These are phyloP conservation scores for Eupsilia transversa DNA, from an alignment of 2,888 invertebrate genomes.

Conservation along the genomic window DNA sequence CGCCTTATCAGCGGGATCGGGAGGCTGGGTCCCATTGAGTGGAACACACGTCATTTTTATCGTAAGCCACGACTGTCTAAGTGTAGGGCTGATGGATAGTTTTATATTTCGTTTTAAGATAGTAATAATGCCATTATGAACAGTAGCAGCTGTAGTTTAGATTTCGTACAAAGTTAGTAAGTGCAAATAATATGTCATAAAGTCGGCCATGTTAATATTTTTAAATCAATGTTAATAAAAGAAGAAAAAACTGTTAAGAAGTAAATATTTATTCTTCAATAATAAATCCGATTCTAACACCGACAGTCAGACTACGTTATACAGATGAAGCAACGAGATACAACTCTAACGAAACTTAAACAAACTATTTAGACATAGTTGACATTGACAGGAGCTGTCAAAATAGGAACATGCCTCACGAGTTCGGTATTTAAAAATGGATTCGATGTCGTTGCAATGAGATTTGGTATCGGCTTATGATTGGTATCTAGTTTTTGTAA, in stretches of 20 bases:
- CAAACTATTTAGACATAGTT: conserved; percentile 60
- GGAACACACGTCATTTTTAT: conserved; percentile 75
- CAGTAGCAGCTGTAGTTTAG: conserved; percentile 35
- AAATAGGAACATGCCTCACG: conserved; percentile 80
- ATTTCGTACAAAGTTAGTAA: background rate
- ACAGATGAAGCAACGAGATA: conserved; percentile 58
- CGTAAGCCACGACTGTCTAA: conserved; percentile 66
- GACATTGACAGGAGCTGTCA: conserved; percentile 85
- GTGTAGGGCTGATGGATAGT: conserved; percentile 63
- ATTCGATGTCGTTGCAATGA: conserved; percentile 62
- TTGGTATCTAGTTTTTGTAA: conserved; percentile 59
- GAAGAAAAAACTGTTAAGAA: background rate
- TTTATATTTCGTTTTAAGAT: conserved; percentile 59
- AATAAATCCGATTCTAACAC: conserved; percentile 21
- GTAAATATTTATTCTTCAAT: conserved; percentile 34
- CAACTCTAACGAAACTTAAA: conserved; percentile 39
- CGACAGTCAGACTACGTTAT: conserved; percentile 33
- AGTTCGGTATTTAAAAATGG: conserved; percentile 68
- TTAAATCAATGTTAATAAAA: background rate
- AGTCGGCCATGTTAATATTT: background rate
- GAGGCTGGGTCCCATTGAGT: conserved; percentile 74
- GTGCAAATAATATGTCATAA: no score
- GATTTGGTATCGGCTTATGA: conserved; percentile 63
- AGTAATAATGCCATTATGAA: conserved; percentile 52
- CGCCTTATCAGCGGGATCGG: conserved; percentile 78